Percentiles rank a stretch among this genome's conserved stretches.
Conservation (phyloP, 2,888 invertebrate species). For the Thyatira batis region DNA sequence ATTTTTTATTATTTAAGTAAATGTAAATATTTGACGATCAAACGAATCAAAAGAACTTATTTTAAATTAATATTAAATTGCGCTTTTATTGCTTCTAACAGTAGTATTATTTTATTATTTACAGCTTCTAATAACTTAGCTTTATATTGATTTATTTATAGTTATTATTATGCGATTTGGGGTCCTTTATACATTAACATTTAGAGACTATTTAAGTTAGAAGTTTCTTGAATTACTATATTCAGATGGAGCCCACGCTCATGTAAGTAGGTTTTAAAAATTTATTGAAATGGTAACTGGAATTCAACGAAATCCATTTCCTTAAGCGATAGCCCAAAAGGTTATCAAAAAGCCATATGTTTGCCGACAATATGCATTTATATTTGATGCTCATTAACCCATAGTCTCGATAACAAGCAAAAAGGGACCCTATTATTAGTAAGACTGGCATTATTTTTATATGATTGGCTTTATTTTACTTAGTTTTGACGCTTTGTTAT, state of each 20-base stretch:
- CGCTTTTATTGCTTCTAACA: background rate
- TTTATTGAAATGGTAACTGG: no score
- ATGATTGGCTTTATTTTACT: slow-evolving; percentile 47
- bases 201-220: no score
- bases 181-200: background rate
- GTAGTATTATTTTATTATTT: background rate
- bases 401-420: background rate
- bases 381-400: background rate
- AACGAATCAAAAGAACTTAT: background rate
- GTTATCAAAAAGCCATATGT: no score
- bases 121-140: background rate
- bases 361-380: background rate
- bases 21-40: background rate
- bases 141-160: background rate
- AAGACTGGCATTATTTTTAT: slow-evolving; percentile 48
- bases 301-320: no score
- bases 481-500: slow-evolving; percentile 31
- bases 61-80: background rate
- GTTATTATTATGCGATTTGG: background rate
- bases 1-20: background rate
- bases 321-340: no score
- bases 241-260: no score
- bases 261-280: no score
- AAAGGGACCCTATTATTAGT: slow-evolving; percentile 37
- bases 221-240: no score